Base-by-base conservation (phyloP, 2,113 vertebrate genomes). In the Guaruba guarouba region DNA sequence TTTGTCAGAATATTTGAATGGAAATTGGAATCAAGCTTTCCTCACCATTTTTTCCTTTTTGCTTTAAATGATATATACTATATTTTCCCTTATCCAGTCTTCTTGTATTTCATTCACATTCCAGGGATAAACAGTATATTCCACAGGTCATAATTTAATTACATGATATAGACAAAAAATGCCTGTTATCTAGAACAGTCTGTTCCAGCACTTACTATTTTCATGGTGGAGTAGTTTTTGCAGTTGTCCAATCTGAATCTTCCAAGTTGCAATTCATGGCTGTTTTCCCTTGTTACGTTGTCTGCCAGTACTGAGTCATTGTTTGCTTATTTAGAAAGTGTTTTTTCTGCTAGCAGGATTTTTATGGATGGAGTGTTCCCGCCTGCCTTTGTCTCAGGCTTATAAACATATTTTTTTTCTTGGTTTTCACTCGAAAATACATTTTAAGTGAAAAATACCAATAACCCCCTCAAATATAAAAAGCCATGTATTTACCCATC, bases 321-420 rank as follows among this genome's bases (percentile, higher is more conserved):
- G 43, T 87, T 82, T 91, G 81, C 55, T 96, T 94, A 54, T 90
- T 85, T 88, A 87, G 73, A 90, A 48, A 68, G 24, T 48, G 33
- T 7, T 95, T 88, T 95, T 90, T 59, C 41, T 76, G 29, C 27
- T 93, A 74, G 69, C 70, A 69, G 46, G 44, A 55, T 62, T 74
- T 92, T 93, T 92, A 82, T 88, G 35, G 75, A 44, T 80, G 48
- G 17, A 57, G 6, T 80, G 87, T 28, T 62, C 90, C 66, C 61
- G 5, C 39, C 62, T 71, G 23, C 11, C 49, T 73, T 3, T 87
- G 35, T 94, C 55, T 88, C 19, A 24, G 31, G 25, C 13, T 54
- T 80, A 12, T 27, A 88, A 49, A 28, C 15, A 71, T 25, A 46
- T 4, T 14, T 22, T 54, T 94, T 87, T 87, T 13, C 35, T 73